Evolutionary conservation across 2,113 vertebrate species (phyloP).

Genomic region (Pagrus major): DNA sequence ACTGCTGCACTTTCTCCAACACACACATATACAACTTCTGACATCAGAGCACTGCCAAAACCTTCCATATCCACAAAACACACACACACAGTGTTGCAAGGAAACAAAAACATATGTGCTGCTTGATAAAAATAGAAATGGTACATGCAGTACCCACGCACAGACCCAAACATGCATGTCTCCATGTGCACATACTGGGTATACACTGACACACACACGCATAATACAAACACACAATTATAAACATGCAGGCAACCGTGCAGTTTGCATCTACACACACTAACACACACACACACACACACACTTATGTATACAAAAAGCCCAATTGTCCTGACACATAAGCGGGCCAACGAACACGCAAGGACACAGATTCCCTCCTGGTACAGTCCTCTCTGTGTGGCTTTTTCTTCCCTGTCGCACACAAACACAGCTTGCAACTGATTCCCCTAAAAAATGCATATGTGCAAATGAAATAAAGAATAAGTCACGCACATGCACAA

Average conservation of each 20-base stretch:
- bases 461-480: background rate
- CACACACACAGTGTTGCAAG: background rate
- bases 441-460: slow-evolving; percentile 8
- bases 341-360: slow-evolving; percentile 35
- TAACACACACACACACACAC: slow-evolving; percentile 19
- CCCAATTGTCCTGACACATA: slow-evolving; percentile 44
- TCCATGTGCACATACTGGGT: background rate
- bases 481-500: background rate
- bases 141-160: background rate
- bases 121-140: slow-evolving; percentile 24
- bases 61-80: slow-evolving; percentile 5
- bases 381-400: slow-evolving; percentile 11
- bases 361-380: slow-evolving; percentile 51
- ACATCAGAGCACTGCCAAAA: slow-evolving; percentile 5
- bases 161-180: background rate
- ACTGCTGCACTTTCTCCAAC: slow-evolving; percentile 8
- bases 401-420: background rate
- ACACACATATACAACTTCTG: background rate
- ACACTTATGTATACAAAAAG: slow-evolving; percentile 38
- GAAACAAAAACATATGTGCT: background rate
- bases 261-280: background rate
- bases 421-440: slow-evolving; percentile 1
- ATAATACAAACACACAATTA: slow-evolving; percentile 14
- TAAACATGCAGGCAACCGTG: slow-evolving; percentile 13
- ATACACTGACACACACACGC: background rate